phyloP scores from a whole-genome alignment of 2,113 vertebrate genomes.

The Stegostoma tigrinum region DNA sequence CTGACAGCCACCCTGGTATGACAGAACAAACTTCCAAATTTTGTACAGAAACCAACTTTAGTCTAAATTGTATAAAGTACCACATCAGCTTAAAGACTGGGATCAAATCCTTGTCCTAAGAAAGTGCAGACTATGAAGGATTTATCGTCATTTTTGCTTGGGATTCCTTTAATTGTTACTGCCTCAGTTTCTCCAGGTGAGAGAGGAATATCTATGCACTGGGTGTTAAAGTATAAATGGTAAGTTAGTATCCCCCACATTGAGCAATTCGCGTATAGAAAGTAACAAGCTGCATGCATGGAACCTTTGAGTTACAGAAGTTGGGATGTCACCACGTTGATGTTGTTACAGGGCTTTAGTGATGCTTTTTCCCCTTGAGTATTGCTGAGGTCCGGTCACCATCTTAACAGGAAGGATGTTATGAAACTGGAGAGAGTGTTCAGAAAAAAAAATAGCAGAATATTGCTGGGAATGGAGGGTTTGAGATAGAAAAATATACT shows the following conservation, averaged over 20 bases:
- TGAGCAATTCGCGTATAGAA: not conserved
- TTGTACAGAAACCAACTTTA: not conserved
- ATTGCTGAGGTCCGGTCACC: too few species aligned
- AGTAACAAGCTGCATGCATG: not conserved
- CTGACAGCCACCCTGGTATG: not conserved
- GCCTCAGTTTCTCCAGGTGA: not conserved
- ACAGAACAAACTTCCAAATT: not conserved
- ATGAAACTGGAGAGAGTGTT: too few species aligned
- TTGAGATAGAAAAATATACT: too few species aligned
- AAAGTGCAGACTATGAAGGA: not conserved
- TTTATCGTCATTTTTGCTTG: not conserved
- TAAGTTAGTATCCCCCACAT: not conserved
- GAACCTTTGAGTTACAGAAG: too few species aligned
- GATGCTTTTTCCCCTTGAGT: too few species aligned
- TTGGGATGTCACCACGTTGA: too few species aligned
- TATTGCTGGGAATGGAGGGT: too few species aligned
- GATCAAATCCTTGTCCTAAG: too few species aligned
- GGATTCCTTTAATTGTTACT: not conserved
- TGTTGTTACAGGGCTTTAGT: too few species aligned
- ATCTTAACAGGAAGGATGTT: too few species aligned
- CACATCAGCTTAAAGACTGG: not conserved
- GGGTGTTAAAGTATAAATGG: not conserved
- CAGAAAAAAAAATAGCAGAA: too few species aligned
- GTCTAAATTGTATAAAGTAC: not conserved
- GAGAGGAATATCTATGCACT: not conserved